Evolutionary conservation across 2,797 vertebrate species (phyloP).

Genomic region (Pyrocephalus nanus): DNA sequence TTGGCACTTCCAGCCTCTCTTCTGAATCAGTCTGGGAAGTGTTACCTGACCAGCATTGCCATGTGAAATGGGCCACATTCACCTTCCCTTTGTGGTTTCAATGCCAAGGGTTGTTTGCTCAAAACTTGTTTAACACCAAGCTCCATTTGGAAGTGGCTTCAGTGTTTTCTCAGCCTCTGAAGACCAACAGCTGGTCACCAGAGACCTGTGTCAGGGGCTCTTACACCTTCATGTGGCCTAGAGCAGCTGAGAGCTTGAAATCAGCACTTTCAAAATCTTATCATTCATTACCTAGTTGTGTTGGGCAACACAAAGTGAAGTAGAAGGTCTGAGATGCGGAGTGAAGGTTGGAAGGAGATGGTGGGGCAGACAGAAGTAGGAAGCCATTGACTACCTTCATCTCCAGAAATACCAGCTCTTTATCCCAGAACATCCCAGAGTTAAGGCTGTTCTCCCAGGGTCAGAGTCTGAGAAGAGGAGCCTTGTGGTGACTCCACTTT

Average conservation of each 20-base stretch:
- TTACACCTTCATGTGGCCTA: background rate
- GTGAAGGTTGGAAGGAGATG: fast-evolving
- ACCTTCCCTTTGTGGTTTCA: background rate
- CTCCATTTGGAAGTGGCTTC: background rate
- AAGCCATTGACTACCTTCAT: background rate
- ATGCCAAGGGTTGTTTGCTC: background rate
- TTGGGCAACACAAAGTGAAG: background rate
- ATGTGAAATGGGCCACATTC: fast-evolving
- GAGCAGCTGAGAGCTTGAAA: background rate
- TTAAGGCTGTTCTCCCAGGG: background rate
- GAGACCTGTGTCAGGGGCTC: fast-evolving
- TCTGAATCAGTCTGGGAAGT: background rate
- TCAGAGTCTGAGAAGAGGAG: background rate
- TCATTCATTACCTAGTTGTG: fast-evolving
- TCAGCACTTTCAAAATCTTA: background rate
- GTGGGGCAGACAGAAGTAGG: background rate
- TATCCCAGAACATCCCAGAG: background rate
- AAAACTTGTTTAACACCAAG: background rate
- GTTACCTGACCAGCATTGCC: background rate
- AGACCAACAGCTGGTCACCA: background rate
- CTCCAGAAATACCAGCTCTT: background rate
- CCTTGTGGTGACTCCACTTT: background rate
- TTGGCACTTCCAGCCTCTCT: background rate
- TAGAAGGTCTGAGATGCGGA: background rate
- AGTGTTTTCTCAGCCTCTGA: background rate